A percentile compares a stretch with the other conserved stretches of the same genome.
These are phyloP conservation scores for Chymomyza caudatula DNA, from an alignment of 2,888 invertebrate species.

Conservation along the genomic window DNA sequence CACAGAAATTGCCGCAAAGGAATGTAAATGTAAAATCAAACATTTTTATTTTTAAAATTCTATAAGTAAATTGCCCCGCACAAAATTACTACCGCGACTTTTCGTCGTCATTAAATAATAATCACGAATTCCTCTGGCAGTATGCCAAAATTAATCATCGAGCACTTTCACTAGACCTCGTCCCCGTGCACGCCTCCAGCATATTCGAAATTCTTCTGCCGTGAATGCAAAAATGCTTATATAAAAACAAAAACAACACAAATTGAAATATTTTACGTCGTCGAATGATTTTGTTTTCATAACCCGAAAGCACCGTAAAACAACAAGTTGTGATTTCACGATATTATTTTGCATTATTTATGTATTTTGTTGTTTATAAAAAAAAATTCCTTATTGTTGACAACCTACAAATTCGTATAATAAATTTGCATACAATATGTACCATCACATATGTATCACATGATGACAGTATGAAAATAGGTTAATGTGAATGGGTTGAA, in stretches of 20 bases:
- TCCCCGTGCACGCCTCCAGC: constrained; percentile 2
- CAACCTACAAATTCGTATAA: background rate
- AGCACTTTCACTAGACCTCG: constrained; percentile 75
- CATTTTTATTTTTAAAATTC: constrained; percentile 41
- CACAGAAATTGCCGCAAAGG: constrained; percentile 22
- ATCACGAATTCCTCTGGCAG: constrained; percentile 73
- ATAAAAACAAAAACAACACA: background rate
- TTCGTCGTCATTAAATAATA: constrained; percentile 68
- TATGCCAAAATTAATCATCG: constrained; percentile 74
- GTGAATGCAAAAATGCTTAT: background rate
- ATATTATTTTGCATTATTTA: constrained; percentile 27
- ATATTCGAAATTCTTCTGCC: background rate
- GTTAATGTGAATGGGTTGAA: constrained; percentile 16
- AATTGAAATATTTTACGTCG: constrained; percentile 2
- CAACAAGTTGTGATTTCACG: constrained; percentile 19
- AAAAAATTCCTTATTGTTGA: constrained; percentile 19
- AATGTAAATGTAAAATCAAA: constrained; percentile 64
- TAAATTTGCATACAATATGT: background rate
- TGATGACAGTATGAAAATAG: constrained; percentile 12
- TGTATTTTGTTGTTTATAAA: constrained; percentile 6
- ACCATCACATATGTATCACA: constrained; percentile 1
- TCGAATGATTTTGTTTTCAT: background rate
- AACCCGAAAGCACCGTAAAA: constrained; percentile 35
- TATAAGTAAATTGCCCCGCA: background rate
- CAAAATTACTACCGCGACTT: constrained; percentile 50